Evolutionary conservation across 1,140 invertebrate species (phyloP), one percentile per base, ranked within the genome.

Genomic region (Wiebesia pumilae): DNA sequence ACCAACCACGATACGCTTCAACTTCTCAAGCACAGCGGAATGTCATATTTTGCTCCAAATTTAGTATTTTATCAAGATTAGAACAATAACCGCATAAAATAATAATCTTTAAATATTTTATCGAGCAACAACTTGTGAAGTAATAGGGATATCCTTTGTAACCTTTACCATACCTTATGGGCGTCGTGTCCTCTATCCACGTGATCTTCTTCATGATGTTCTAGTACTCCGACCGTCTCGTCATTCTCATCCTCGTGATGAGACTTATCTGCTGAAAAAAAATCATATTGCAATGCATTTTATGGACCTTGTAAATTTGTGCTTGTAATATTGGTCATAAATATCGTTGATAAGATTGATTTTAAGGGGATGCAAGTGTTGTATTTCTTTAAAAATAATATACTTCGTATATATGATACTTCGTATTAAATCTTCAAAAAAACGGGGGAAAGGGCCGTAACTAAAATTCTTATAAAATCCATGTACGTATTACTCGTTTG

Each of bases 111-210:
- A 77, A 77, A 47, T 47, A 77, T 47, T 77, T 47, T 2, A 77
- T 77, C 6, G 3, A 2, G 3, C 19, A n/a, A 79, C 58, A 54
- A 54, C 4, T 54, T 79, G 1, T 3, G 1, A 30, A 54, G 10
- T 54, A 51, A 54, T 35, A 58, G 30, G 3, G 10, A 0, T n/a
- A 79, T 51, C 19, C 33, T 62, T 62, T 27, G 58, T 51, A 33
- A 54, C 47, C 0, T 65, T 14, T 77, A 78, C 40, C 24, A 40
- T 85, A 85, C 80, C 73, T 88, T 80, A 73, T 85, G 80, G 16
- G 33, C 62, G 6, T 88, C 69, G 35, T 85, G 27, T 51, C 87
- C 88, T 47, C 85, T 88, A 38, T 85, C 75, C 54, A 79, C 71
- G 79, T 81, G 71, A 78, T 81, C 21, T 16, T 87, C 71, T 19